These are phyloP conservation scores for Ceyx cyanopectus DNA, from an alignment of 2,113 vertebrate species.

Conservation along the genomic window DNA sequence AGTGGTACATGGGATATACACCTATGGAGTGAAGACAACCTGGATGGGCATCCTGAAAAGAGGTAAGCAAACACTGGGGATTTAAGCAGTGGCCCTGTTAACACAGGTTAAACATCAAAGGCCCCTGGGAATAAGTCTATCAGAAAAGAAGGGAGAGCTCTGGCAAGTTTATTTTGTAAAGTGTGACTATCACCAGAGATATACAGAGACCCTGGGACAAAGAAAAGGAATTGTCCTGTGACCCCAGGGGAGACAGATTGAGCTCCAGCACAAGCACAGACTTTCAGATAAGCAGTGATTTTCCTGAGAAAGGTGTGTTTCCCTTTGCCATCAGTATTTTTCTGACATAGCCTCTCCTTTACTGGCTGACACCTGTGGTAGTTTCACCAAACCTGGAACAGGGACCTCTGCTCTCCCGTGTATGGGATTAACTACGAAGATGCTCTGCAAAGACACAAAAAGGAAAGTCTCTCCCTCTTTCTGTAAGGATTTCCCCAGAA, in stretches of 20 bases:
- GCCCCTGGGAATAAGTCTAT: not conserved
- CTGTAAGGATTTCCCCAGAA: not conserved
- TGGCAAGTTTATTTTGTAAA: not conserved
- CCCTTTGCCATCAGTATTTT: not conserved
- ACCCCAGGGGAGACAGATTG: rapidly evolving
- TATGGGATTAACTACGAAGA: not conserved
- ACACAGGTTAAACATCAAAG: not conserved
- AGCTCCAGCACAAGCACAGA: not conserved
- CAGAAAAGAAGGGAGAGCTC: not conserved
- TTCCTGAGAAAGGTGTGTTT: not conserved
- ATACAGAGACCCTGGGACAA: not conserved
- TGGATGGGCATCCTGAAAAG: not conserved
- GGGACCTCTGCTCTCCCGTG: not conserved
- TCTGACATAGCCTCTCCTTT: not conserved
- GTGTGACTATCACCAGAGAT: not conserved
- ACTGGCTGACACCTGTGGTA: not conserved
- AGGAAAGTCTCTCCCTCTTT: not conserved
- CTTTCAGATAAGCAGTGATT: not conserved
- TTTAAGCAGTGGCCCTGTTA: not conserved
- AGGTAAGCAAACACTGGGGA: not conserved
- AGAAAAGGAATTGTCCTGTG: not conserved
- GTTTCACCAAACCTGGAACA: not conserved
- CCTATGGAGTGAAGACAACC: not conserved
- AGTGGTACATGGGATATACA: rapidly evolving
- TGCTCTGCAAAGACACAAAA: not conserved